These are phyloP conservation scores for Chelmon rostratus DNA, from an alignment of 2,797 vertebrate species.

Conservation along the genomic window DNA sequence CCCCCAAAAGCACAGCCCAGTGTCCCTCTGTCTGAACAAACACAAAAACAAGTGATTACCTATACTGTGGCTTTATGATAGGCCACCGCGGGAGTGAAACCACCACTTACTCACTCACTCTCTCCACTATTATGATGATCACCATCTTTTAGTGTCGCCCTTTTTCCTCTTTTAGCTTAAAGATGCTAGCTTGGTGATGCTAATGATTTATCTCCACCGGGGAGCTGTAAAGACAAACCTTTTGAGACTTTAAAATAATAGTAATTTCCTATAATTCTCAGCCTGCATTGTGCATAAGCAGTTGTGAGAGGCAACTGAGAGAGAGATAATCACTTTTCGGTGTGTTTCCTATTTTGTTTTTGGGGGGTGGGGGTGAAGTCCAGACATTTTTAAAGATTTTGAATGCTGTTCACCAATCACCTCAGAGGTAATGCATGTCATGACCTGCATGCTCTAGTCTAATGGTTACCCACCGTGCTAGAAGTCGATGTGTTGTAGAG, in stretches of 20 bases:
- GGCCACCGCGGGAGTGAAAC: conserved; percentile 60
- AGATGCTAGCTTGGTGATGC: conserved; percentile 63
- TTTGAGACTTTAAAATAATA: conserved; percentile 55
- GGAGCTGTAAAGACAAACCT: conserved; percentile 62
- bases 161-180: conserved; percentile 60
- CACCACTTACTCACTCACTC: conserved; percentile 64
- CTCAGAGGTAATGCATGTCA: conserved; percentile 83
- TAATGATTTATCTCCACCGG: conserved; percentile 51
- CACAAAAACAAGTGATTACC: conserved; percentile 62
- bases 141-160: conserved; percentile 56
- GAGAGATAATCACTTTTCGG: conserved; percentile 62
- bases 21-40: conserved; percentile 58
- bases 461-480: conserved; percentile 82
- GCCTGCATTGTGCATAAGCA: conserved; percentile 48
- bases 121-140: conserved; percentile 62
- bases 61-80: conserved; percentile 58
- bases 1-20: conserved; percentile 70
- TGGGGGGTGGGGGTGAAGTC: conserved; percentile 42
- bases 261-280: conserved; percentile 52
- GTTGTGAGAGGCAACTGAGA: conserved; percentile 40
- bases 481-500: conserved; percentile 81
- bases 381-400: conserved; percentile 62
- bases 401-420: conserved; percentile 79
- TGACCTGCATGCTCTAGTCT: conserved; percentile 84
- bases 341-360: conserved; percentile 42